A percentile compares a stretch with the other conserved stretches of the same genome.
Evolutionary conservation across 2,888 invertebrate species (phyloP).

Genomic region (Pseudococcus viburni): DNA sequence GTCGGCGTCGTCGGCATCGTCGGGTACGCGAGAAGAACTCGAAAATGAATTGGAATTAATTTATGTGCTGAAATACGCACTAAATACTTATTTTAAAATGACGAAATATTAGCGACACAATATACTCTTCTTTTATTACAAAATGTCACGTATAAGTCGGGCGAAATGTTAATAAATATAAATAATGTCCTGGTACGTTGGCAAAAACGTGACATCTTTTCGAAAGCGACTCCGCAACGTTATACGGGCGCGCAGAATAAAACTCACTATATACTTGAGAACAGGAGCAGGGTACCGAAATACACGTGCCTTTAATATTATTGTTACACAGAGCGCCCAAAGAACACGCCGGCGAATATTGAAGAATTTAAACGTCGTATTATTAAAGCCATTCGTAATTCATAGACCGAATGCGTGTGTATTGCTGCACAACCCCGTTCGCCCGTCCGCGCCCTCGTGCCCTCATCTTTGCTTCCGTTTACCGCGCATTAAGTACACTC

Average conservation of each 20-base stretch:
- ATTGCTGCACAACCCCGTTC: neutral
- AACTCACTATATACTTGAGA: constrained; percentile 28
- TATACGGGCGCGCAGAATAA: neutral
- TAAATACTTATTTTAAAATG: constrained; percentile 57
- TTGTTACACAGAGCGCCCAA: constrained; percentile 35
- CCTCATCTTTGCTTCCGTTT: neutral
- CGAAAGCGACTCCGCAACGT: constrained; percentile 45
- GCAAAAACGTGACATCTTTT: constrained; percentile 53
- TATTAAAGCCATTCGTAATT: constrained; percentile 58
- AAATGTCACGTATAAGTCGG: constrained; percentile 56
- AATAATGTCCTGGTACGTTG: constrained; percentile 52
- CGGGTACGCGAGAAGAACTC: neutral
- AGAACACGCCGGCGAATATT: constrained; percentile 29
- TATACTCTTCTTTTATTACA: constrained; percentile 58
- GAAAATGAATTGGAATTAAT: constrained; percentile 58
- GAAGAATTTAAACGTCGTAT: constrained; percentile 56
- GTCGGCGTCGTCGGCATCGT: neutral
- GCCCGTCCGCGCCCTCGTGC: neutral
- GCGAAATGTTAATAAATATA: constrained; percentile 59
- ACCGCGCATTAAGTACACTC: too few species aligned
- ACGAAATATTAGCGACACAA: constrained; percentile 57
- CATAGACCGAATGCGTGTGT: constrained; percentile 52
- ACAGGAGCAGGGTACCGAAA: constrained; percentile 23
- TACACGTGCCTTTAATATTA: constrained; percentile 57
- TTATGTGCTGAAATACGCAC: constrained; percentile 55